These are phyloP conservation scores for Ptilorrhoa leucosticta DNA, from an alignment of 2,113 vertebrate genomes.

Conservation along the genomic window DNA sequence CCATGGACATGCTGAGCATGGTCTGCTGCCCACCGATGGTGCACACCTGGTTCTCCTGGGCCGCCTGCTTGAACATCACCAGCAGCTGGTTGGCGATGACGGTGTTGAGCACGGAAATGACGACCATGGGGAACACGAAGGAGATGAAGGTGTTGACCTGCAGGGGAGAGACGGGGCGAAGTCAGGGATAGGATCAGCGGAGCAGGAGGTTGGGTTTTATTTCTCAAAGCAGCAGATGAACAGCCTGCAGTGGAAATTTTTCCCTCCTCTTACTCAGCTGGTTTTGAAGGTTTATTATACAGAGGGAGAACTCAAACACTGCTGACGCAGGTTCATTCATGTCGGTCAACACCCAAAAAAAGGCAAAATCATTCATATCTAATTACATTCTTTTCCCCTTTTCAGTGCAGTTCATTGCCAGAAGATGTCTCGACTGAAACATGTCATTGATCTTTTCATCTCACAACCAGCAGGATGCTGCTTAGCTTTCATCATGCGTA, in stretches of 20 bases:
- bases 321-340: neutral
- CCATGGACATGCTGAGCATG: constrained; percentile 83
- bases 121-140: constrained; percentile 89
- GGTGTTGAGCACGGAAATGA: constrained; percentile 89
- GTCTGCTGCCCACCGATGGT: constrained; percentile 79
- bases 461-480: neutral
- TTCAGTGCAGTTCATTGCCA: neutral
- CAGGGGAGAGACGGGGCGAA: neutral
- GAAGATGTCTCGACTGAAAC: neutral
- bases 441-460: neutral
- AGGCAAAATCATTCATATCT: neutral
- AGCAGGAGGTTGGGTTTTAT: neutral
- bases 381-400: neutral
- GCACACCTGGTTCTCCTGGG: constrained; percentile 85
- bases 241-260: neutral
- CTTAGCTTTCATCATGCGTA: neutral
- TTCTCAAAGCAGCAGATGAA: neutral
- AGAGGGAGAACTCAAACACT: neutral
- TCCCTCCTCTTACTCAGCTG: neutral
- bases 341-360: neutral
- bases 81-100: constrained; percentile 94
- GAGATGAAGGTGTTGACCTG: constrained; percentile 92
- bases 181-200: neutral
- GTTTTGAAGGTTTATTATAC: neutral
- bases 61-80: constrained; percentile 86